Evolutionary conservation across 2,113 vertebrate genomes (phyloP), one percentile per base, ranked within the genome.

Genomic region (Ancistrus triradiatus): DNA sequence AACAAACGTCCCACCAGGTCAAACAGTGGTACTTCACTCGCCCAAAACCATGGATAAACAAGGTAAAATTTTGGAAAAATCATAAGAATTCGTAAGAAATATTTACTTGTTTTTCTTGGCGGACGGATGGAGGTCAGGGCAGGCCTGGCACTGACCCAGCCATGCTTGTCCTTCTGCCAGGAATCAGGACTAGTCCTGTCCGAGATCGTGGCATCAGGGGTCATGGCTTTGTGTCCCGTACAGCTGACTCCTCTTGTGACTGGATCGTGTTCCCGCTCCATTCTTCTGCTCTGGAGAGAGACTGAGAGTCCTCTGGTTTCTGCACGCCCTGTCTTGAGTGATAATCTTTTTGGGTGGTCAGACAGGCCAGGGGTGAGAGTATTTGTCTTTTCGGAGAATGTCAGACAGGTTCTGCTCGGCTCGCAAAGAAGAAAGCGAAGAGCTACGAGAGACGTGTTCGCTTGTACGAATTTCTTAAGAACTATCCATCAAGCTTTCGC

Each of bases 51-150:
- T n/a, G n/a, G n/a, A n/a, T n/a, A n/a, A n/a, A n/a, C n/a, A n/a
- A n/a, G n/a, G n/a, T n/a, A n/a, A n/a, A n/a, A n/a, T n/a, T n/a
- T n/a, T n/a, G n/a, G n/a, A n/a, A n/a, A n/a, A n/a, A n/a, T n/a
- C 5, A 11, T 33, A 51, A 68, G 14, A 52, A 19, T 44, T 3
- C 7, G 17, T 17, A 28, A 22, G 33, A 37, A 52, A 38, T 56
- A 83, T 84, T 87, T 81, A 90, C 88, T 88, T 81, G 85, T 88
- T 86, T 85, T 89, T 61, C 74, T 71, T 38, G 67, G 77, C 59
- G 77, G 74, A 61, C 73, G 75, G 57, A 38, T 44, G 4, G 71
- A 38, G 19, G 28, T 63, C 62, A 71, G 14, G 8, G 56, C 46
- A 40, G 66, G 51, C 61, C 86, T 81, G 44, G 48, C 75, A 68